Percentiles rank a stretch among this genome's conserved stretches.
These are phyloP conservation scores for Lasioglossum calceatum DNA, from an alignment of 2,888 invertebrate species.

Conservation along the genomic window DNA sequence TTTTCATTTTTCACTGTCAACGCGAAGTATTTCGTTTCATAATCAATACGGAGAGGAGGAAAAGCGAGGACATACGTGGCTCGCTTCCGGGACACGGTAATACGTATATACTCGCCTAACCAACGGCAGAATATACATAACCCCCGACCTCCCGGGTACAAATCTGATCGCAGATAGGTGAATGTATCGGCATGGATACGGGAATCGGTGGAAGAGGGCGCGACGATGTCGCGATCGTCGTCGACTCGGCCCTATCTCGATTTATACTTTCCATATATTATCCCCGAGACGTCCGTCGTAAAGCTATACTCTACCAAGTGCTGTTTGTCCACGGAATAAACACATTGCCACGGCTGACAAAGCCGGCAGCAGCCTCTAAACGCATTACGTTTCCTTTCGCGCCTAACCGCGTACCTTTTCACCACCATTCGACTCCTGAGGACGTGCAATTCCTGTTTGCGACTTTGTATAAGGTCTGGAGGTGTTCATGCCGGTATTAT, in stretches of 20 bases:
- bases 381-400: conserved; percentile 60
- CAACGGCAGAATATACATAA: conserved; percentile 43
- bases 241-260: conserved; percentile 60
- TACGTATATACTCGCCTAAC: conserved; percentile 25
- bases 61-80: background rate
- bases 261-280: conserved; percentile 71
- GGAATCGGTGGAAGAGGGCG: conserved; percentile 53
- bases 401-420: conserved; percentile 41
- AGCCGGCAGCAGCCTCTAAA: conserved; percentile 59
- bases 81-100: conserved; percentile 15
- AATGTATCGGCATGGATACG: conserved; percentile 62
- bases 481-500: background rate
- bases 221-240: conserved; percentile 45
- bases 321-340: conserved; percentile 63
- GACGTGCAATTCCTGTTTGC: background rate
- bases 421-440: conserved; percentile 13
- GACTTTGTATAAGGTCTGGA: background rate
- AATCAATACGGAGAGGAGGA: background rate
- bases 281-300: conserved; percentile 60
- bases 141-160: conserved; percentile 46
- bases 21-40: background rate
- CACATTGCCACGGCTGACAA: conserved; percentile 69
- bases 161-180: conserved; percentile 62
- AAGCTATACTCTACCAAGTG: conserved; percentile 63
- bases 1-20: background rate